Base-by-base conservation (phyloP, 2,113 vertebrate species). In the Phrynosoma platyrhinos region DNA sequence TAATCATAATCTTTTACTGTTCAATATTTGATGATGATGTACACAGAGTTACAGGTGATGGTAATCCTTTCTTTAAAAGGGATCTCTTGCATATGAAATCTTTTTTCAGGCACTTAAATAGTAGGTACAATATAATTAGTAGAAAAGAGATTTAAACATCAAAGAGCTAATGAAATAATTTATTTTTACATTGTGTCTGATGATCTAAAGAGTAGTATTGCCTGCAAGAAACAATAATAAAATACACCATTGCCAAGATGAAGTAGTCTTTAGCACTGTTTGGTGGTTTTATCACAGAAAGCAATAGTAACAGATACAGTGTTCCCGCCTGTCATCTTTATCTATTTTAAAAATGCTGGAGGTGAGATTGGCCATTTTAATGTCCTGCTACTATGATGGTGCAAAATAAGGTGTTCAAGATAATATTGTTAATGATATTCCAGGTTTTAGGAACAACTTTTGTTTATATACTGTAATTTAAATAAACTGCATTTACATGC, bases 401-500 rank as follows among this genome's bases (percentile, higher is more conserved):
- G 95, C 93, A 95, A 93, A 94, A 90, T 87, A 91, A 93, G 84
- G 94, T 52, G 90, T 94, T 94, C 94, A 91, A 96, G 94, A 90
- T 95, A 92, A 90, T 88, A 88, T 94, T 85, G 86, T 95, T 91
- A 62, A 87, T 40, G 94, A 92, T 95, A 95, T 91, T 95, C 97
- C 92, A 95, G 96, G 96, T 97, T 97, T 97, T 95, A 95, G 93
- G 96, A 96, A 95, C 95, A 94, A 95, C 97, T 97, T 98, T 97
- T 97, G 96, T 97, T 96, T 97, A 96, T 95, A 97, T 96, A 96
- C 96, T 97, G 97, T 98, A 98, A 97, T 96, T 96, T 95, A 97
- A 97, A 96, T 92, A 96, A 97, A 95, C 82, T 96, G 96, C 96
- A 96, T 96, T 97, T 95, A 95, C 96, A 96, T 92, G 94, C 97